Evolutionary conservation across 2,888 invertebrate species (phyloP), one percentile per base, ranked within the genome.

Genomic region (Cheilosia variabilis): DNA sequence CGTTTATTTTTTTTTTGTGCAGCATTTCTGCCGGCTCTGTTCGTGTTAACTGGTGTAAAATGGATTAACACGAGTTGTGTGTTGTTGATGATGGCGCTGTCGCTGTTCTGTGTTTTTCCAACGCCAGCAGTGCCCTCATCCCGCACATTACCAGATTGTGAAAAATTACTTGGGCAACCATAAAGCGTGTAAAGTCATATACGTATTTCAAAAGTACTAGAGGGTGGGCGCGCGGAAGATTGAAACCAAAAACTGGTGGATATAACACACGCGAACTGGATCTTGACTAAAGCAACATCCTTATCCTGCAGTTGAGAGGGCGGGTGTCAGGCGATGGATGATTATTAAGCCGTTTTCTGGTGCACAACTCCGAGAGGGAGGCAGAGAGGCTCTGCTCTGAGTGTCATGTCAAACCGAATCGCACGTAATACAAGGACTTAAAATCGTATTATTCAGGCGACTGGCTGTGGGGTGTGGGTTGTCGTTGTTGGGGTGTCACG

Each of bases 31-130:
- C 45, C 52, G 78, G 72, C 66, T 60, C 19, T 78, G 72, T 78
- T 66, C 78, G 58, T 83, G 79, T 79, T 83, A 78, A 79, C 83
- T 83, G 66, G 78, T 82, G 77, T 82, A 82, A 82, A 78, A 73
- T 79, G 83, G 83, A 83, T 83, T 78, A 82, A 82, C 83, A 83
- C 68, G 78, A 83, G 55, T 78, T 83, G 83, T 79, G 77, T 83
- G 83, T 78, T 73, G 72, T 62, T 73, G 83, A 83, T 78, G 72
- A 68, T 65, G 77, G 69, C 63, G 68, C 57, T 73, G 52, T 55
- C 10, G 31, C n/a, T 45, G 27, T 10, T 9, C 10, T 50, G 22
- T 24, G 45, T 73, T 72, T 73, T 58, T 9, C 52, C 58, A 58
- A 60, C 66, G 45, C 37, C 55, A 24, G 43, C 27, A 19, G 15